Base-by-base conservation (phyloP, 2,797 vertebrate genomes). In the Enteromius trimaculatus region DNA sequence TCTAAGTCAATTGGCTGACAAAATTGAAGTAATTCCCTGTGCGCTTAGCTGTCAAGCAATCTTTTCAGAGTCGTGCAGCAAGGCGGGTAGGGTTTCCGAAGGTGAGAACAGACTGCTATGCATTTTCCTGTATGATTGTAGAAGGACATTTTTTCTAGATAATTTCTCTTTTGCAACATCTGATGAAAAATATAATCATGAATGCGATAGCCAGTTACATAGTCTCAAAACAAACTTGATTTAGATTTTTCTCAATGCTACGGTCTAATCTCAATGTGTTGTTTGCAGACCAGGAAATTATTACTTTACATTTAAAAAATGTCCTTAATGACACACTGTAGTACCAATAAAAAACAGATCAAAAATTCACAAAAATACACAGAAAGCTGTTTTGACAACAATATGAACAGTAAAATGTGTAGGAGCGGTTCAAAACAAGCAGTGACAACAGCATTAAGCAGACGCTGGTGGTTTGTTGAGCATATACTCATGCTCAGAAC, bases 1-100 rank as follows among this genome's bases (percentile, higher is more conserved):
- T 74, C 76, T 8, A 64, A 87, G 86, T 86, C 83, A 80, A 87
- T 58, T 78, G 79, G 78, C 85, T 87, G 80, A 72, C 62, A 89
- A 86, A 89, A 89, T 66, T 82, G 82, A 89, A 91, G 85, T 64
- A 84, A 77, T 86, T 87, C 87, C 88, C 72, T n/a, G 21, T 77
- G 82, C 79, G 88, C 88, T 84, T 86, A 88, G 19, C 84, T 90
- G 86, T 88, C 88, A 82, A 70, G 47, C 62, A n/a, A 44, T 87
- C 85, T 86, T 87, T 86, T 86, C 65, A 81, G 79, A 87, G 74
- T 78, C 76, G 65, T 26, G 13, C 26, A 6, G 72, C 8, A 55
- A 60, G 64, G 74, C 9, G 13, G 42, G 64, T 60, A 69, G 51
- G 64, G 62, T 66, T 82, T 83, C 21, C 4, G 19, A n/a, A 64